Percentiles rank a stretch among this genome's conserved stretches.
Evolutionary conservation across 2,888 invertebrate genomes (phyloP).

Genomic region (Epinotia ramella): DNA sequence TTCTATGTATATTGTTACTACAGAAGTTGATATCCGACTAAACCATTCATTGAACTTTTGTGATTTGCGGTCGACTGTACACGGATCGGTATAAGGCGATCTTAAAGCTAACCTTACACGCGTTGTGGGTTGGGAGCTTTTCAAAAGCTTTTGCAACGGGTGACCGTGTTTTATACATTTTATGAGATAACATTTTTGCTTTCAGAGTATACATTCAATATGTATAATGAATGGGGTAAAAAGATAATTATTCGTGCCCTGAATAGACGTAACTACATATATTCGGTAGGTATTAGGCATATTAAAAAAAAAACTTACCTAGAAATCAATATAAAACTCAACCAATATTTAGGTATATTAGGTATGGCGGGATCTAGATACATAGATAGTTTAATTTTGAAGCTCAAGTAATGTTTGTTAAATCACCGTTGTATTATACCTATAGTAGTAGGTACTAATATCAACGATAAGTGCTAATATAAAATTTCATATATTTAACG

Average conservation of each 20-base stretch:
- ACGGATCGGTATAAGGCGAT: conserved; percentile 14
- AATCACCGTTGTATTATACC: too few relatives aligned
- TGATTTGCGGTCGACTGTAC: conserved; percentile 11
- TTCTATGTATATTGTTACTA: not conserved
- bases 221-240: not conserved
- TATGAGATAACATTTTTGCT: not conserved
- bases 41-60: not conserved
- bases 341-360: not conserved
- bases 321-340: not conserved
- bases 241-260: not conserved
- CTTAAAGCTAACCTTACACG: conserved; percentile 26
- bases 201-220: not conserved
- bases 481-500: not conserved
- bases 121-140: conserved; percentile 34
- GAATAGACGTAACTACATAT: not conserved
- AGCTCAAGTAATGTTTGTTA: too few relatives aligned
- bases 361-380: not conserved
- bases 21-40: not conserved
- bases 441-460: too few relatives aligned
- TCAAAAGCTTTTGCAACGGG: conserved; percentile 51
- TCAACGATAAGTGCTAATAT: too few relatives aligned
- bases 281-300: not conserved
- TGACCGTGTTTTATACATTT: conserved; percentile 17
- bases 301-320: not conserved
- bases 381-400: too few relatives aligned